Percentiles rank a stretch among this genome's conserved stretches.
Conservation (phyloP, 2,888 invertebrate genomes). For the Andrena praecox region DNA sequence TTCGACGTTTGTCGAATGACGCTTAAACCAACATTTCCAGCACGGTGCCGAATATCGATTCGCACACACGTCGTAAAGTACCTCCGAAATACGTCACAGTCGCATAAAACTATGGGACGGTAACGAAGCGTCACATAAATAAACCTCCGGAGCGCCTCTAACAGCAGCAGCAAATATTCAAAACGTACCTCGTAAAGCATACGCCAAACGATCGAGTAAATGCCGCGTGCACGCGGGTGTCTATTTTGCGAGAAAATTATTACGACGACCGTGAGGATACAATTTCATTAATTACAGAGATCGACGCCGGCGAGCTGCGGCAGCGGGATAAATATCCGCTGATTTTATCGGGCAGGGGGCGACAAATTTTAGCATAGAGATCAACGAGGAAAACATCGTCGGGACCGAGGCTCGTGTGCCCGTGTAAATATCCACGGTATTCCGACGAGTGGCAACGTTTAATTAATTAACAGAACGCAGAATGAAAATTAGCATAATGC, state of each 20-base stretch:
- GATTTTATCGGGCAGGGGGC: constrained; percentile 46
- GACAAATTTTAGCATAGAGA: constrained; percentile 47
- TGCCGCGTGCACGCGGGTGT: background rate
- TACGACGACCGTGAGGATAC: constrained; percentile 23
- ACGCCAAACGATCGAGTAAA: background rate
- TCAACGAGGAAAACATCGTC: constrained; percentile 18
- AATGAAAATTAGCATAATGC: constrained; percentile 71
- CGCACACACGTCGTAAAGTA: background rate
- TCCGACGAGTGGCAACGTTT: constrained; percentile 66
- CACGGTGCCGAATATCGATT: background rate
- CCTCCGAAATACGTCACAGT: background rate
- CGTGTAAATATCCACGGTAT: constrained; percentile 60
- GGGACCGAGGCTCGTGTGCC: constrained; percentile 1
- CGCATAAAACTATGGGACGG: constrained; percentile 1
- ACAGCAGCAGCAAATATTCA: constrained; percentile 30
- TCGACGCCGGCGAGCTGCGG: constrained; percentile 5
- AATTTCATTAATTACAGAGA: constrained; percentile 48
- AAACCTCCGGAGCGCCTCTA: constrained; percentile 3
- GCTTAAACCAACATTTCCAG: background rate
- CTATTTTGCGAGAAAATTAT: constrained; percentile 47
- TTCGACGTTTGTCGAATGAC: background rate
- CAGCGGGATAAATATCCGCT: constrained; percentile 29
- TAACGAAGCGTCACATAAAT: constrained; percentile 21
- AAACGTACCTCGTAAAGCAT: background rate
- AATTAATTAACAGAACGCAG: constrained; percentile 73